phyloP scores from a whole-genome alignment of 2,888 invertebrate species.

The Volucella inanis region DNA sequence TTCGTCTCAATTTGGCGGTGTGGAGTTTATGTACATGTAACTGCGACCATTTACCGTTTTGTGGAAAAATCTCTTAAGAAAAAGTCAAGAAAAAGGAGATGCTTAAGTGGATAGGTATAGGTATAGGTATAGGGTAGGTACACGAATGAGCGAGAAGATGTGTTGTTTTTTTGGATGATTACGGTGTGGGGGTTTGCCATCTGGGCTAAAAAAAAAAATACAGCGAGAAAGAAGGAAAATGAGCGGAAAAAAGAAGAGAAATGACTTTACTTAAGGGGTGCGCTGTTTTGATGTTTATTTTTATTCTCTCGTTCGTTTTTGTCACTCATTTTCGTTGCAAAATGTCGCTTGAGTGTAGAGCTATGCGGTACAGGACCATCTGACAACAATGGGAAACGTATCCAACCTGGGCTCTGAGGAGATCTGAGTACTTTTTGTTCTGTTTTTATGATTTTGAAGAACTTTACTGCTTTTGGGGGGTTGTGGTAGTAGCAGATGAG shows the following conservation, averaged over 20 bases:
- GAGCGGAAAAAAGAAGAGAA: conserved; percentile 61
- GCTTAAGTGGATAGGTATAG: no score
- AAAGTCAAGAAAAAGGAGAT: conserved; percentile 56
- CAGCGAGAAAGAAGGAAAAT: conserved; percentile 58
- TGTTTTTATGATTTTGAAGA: conserved; percentile 23
- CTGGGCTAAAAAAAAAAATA: conserved; percentile 54
- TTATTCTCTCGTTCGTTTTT: conserved; percentile 65
- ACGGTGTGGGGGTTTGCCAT: conserved; percentile 10
- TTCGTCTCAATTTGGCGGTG: conserved; percentile 63
- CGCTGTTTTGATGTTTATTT: conserved; percentile 56
- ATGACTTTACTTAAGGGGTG: conserved; percentile 20
- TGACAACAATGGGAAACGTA: conserved; percentile 59
- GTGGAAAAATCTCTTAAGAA: conserved; percentile 75
- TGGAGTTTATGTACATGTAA: conserved; percentile 69
- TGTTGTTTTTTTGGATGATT: conserved; percentile 40
- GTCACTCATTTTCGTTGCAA: conserved; percentile 69
- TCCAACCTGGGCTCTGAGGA: conserved; percentile 53
- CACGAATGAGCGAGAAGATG: conserved; percentile 47
- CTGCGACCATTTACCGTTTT: conserved; percentile 72
- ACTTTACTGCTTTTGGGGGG: conserved; percentile 53
- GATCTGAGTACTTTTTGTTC: conserved; percentile 23
- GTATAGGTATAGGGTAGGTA: neutral
- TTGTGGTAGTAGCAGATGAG: conserved; percentile 23
- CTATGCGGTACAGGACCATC: conserved; percentile 46
- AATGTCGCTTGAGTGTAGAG: conserved; percentile 45